Percentiles rank a stretch among this genome's conserved stretches.
These are phyloP conservation scores for Diadumene lineata DNA, from an alignment of 92 coral and sea anemone species.

Conservation along the genomic window DNA sequence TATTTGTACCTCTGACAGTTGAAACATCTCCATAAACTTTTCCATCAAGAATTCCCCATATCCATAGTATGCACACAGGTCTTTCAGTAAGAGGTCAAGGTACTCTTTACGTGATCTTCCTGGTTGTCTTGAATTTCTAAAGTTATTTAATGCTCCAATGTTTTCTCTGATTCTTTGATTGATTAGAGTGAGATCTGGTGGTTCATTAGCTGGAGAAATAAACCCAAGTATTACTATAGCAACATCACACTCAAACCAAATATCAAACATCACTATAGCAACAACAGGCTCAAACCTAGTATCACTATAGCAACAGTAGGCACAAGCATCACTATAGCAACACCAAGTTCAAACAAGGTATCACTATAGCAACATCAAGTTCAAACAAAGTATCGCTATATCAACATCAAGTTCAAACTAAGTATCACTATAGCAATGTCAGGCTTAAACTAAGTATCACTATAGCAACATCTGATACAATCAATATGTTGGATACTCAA, in stretches of 20 bases:
- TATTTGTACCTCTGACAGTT: constrained; percentile 79
- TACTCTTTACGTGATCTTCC: constrained; percentile 93
- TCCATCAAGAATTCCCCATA: constrained; percentile 92
- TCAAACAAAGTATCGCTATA: too few relatives aligned
- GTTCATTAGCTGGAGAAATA: constrained; percentile 58
- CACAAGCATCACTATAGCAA: too few relatives aligned
- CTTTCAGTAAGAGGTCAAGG: constrained; percentile 69
- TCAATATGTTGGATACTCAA: not conserved
- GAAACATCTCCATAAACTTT: constrained; percentile 87
- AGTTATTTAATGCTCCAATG: constrained; percentile 87
- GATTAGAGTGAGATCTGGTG: constrained; percentile 86
- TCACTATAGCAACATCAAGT: too few relatives aligned
- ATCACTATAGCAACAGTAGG: too few relatives aligned
- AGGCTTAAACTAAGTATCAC: too few relatives aligned
- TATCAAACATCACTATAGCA: too few relatives aligned
- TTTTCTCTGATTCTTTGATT: constrained; percentile 95
- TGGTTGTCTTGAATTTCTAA: constrained; percentile 72
- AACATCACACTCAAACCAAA: too few relatives aligned
- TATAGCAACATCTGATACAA: not conserved
- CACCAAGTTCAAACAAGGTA: too few relatives aligned
- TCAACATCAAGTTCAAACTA: too few relatives aligned
- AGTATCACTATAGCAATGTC: too few relatives aligned
- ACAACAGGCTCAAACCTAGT: too few relatives aligned
- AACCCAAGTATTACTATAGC: not conserved
- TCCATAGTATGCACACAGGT: constrained; percentile 86